A percentile compares a stretch with the other conserved stretches of the same genome.
phyloP scores from a whole-genome alignment of 2,888 invertebrate species.

The Clepsis dumicolana region DNA sequence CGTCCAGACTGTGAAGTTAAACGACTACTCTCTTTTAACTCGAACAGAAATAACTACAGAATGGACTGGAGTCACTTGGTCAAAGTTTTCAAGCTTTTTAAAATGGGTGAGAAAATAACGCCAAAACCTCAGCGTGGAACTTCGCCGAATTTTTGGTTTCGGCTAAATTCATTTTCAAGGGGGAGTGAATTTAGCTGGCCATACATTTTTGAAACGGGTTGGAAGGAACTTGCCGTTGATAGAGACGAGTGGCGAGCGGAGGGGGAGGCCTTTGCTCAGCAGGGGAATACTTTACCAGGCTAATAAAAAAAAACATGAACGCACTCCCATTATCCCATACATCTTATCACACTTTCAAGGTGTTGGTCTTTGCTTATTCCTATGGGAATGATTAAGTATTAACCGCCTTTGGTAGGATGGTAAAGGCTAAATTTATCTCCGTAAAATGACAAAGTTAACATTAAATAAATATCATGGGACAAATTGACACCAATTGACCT shows the following conservation, averaged over 20 bases:
- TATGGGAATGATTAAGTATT: background rate
- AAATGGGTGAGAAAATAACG: background rate
- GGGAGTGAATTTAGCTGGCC: background rate
- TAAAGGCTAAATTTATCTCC: no score
- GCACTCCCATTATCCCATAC: background rate
- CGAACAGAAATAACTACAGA: conserved; percentile 5
- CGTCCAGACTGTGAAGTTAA: conserved; percentile 2
- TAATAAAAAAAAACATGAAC: no score
- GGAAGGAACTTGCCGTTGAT: no score
- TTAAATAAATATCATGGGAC: no score
- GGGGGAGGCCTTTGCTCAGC: no score
- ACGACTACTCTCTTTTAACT: background rate
- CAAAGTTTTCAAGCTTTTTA: background rate
- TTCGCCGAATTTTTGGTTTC: background rate
- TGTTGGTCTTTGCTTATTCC: background rate
- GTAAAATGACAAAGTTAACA: background rate
- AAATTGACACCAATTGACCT: no score
- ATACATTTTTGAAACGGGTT: background rate
- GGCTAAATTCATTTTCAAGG: background rate
- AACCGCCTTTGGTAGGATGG: no score
- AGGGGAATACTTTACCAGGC: no score
- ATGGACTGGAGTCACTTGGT: background rate
- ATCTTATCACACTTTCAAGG: background rate
- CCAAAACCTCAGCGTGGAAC: background rate
- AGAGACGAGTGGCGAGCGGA: no score